Evolutionary conservation across 2,888 invertebrate species (phyloP).

Genomic region (Eupithecia exiguata): DNA sequence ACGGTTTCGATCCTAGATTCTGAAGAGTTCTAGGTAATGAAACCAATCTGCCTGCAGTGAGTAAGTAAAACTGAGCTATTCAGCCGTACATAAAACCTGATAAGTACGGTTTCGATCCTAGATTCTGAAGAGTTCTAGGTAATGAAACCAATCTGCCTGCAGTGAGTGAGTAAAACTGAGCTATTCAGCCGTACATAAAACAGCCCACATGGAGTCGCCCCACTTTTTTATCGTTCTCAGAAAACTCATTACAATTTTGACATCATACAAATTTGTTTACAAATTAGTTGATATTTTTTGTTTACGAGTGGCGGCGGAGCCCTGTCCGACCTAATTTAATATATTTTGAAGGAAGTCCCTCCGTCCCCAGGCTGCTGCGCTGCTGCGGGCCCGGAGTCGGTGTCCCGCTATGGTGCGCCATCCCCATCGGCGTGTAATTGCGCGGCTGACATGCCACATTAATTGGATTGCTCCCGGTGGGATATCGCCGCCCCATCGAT

Average conservation of each 20-base stretch:
- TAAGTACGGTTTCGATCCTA: background rate
- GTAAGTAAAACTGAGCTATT: too few species aligned
- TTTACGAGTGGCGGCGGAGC: constrained; percentile 32
- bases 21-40: too few species aligned
- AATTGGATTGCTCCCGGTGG: constrained; percentile 65
- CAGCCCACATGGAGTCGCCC: background rate
- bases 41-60: too few species aligned
- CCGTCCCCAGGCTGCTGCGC: background rate
- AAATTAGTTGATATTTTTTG: constrained; percentile 36
- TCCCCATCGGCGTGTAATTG: constrained; percentile 62
- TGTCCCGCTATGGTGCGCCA: constrained; percentile 34
- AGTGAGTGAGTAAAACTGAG: background rate
- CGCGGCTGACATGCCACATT: constrained; percentile 61
- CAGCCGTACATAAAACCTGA: background rate
- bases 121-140: background rate
- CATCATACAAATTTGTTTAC: constrained; percentile 31
- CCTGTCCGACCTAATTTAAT: constrained; percentile 39
- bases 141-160: background rate
- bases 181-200: background rate
- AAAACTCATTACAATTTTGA: constrained; percentile 33
- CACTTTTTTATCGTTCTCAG: constrained; percentile 23
- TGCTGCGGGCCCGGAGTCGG: constrained; percentile 12
- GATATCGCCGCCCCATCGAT: constrained; percentile 48
- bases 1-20: too few species aligned
- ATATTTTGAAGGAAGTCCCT: constrained; percentile 41